phyloP scores from a whole-genome alignment of 2,113 vertebrate genomes.

The Vulpes ferrilata region DNA sequence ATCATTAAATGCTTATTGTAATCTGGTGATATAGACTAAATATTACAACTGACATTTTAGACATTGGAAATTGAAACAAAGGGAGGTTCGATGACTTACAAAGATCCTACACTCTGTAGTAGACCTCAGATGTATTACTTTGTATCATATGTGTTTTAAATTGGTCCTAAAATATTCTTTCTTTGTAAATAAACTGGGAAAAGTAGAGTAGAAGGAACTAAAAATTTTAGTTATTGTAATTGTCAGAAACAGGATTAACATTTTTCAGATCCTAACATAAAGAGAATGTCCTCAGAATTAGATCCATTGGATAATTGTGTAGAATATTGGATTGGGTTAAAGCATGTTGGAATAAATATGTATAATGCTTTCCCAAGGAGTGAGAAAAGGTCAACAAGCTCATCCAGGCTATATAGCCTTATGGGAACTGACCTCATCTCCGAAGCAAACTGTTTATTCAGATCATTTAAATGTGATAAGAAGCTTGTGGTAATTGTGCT shows the following conservation, averaged over 20 bases:
- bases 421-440: slow-evolving; percentile 56
- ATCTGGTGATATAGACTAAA: neutral
- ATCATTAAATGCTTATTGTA: neutral
- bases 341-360: neutral
- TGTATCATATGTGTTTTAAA: slow-evolving; percentile 25
- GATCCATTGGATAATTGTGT: neutral
- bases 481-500: slow-evolving; percentile 48
- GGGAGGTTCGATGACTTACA: slow-evolving; percentile 20
- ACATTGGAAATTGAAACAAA: slow-evolving; percentile 59
- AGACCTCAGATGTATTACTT: neutral
- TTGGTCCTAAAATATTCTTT: slow-evolving; percentile 6
- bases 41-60: slow-evolving; percentile 50
- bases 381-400: slow-evolving; percentile 15
- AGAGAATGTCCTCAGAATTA: neutral
- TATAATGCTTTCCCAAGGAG: neutral
- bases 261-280: slow-evolving; percentile 46
- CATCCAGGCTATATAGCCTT: neutral
- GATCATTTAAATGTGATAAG: neutral
- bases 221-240: slow-evolving; percentile 44
- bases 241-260: slow-evolving; percentile 39
- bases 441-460: slow-evolving; percentile 37
- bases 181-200: slow-evolving; percentile 53
- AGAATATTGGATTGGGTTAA: neutral
- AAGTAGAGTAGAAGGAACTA: slow-evolving; percentile 45
- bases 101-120: neutral